These are phyloP conservation scores for Coleophora flavipennella DNA, from an alignment of 2,888 invertebrate species.

Conservation along the genomic window DNA sequence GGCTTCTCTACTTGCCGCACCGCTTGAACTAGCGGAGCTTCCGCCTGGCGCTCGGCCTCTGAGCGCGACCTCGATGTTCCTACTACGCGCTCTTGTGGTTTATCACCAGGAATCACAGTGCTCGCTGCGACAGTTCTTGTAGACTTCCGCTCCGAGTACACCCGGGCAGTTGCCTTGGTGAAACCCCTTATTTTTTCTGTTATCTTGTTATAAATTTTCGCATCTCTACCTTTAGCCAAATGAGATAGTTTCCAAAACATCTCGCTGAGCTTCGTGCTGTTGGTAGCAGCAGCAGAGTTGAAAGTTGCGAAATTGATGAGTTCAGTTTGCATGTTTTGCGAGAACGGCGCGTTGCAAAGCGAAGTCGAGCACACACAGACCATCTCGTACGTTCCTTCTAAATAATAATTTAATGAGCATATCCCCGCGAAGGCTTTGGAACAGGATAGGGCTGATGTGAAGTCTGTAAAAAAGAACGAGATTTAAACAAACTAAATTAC, in stretches of 20 bases:
- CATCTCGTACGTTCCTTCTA: conserved; percentile 32
- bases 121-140: background rate
- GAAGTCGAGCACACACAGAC: conserved; percentile 43
- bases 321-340: conserved; percentile 32
- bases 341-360: conserved; percentile 51
- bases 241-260: conserved; percentile 35
- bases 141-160: background rate
- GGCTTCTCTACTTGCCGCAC: too few relatives aligned
- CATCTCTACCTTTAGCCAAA: conserved; percentile 33
- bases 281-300: conserved; percentile 23
- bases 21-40: too few relatives aligned
- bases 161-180: background rate
- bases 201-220: conserved; percentile 32
- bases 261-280: conserved; percentile 16
- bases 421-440: conserved; percentile 25
- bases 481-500: too few relatives aligned
- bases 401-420: conserved; percentile 35
- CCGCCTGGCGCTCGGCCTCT: too few relatives aligned
- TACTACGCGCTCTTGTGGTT: too few relatives aligned
- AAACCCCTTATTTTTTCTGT: conserved; percentile 19
- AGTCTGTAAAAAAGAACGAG: conserved; percentile 36
- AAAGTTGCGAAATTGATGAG: conserved; percentile 38
- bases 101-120: background rate
- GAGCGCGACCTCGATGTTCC: too few relatives aligned
- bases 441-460: conserved; percentile 39